Evolutionary conservation across 2,888 invertebrate species (phyloP), one percentile per base, ranked within the genome.

Genomic region (Drosophila multiciliata): DNA sequence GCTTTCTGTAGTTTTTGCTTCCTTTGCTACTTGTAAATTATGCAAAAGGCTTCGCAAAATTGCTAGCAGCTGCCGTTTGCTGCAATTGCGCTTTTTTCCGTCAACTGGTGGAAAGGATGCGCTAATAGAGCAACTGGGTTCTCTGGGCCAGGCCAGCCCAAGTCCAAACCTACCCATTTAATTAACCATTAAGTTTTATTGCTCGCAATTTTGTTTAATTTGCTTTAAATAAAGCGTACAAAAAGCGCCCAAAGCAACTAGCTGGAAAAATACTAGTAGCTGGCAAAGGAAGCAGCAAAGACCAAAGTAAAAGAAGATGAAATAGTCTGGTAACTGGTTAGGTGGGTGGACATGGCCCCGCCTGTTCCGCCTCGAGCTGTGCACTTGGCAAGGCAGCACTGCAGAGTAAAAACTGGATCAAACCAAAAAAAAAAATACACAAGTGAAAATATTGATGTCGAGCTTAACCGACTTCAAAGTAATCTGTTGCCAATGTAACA

Each of bases 161-260:
- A 69, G 85, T 59, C 86, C 86, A 72, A 64, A 82, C 89, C 87
- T 81, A 54, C 84, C 82, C 87, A 86, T 87, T 87, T 90, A 87
- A 90, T 90, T 90, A 87, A 80, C 87, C 87, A 87, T 87, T 87
- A 87, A 90, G 84, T 90, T 87, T 87, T 90, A 87, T 87, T 87
- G 87, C 89, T 80, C 75, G 84, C 90, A 90, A 90, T 87, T 87
- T 87, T 87, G 90, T 89, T 89, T 87, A 87, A 87, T 87, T 90
- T 90, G 89, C 87, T 80, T 87, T 80, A 86, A 86, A 89, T 89
- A 82, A 86, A 87, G 85, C 72, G 50, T 57, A 70, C 66, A 75
- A 72, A 78, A 63, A 83, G 55, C 61, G 49, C 48, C 49, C 57
- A 67, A 33, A 55, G 55, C 67, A 73, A 70, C 70, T 53, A 62